A percentile compares a stretch with the other conserved stretches of the same genome.
Conservation (phyloP, 2,113 vertebrate genomes). For the Thunnus maccoyii region DNA sequence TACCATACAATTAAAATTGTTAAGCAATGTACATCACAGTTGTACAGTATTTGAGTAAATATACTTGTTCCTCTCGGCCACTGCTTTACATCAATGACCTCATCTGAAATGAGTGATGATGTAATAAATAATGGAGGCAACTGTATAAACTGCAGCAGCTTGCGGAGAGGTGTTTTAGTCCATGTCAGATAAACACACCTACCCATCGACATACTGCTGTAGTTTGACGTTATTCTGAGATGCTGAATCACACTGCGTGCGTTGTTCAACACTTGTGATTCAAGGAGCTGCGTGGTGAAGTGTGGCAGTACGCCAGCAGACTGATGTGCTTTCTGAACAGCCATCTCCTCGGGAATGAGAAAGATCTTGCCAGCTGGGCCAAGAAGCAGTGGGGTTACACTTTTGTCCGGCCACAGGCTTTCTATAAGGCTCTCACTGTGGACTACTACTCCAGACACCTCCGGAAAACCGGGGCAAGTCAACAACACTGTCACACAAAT, state of each 20-base stretch:
- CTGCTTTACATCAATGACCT: not conserved
- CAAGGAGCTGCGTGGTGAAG: slow-evolving; percentile 89
- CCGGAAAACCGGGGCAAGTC: slow-evolving; percentile 86
- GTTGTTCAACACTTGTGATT: slow-evolving; percentile 58
- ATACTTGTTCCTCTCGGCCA: not conserved
- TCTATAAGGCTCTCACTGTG: slow-evolving; percentile 84
- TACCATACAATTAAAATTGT: not conserved
- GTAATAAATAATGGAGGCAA: slow-evolving; percentile 32
- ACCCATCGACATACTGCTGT: slow-evolving; percentile 19
- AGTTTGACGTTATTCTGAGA: slow-evolving; percentile 54
- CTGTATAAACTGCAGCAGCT: slow-evolving; percentile 3
- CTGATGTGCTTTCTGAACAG: slow-evolving; percentile 90
- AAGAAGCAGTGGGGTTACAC: slow-evolving; percentile 82
- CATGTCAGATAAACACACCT: slow-evolving; percentile 6
- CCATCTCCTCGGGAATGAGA: slow-evolving; percentile 87
- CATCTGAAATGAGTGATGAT: slow-evolving; percentile 23
- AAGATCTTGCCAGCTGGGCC: slow-evolving; percentile 86
- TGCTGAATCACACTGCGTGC: slow-evolving; percentile 47
- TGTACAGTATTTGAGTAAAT: not conserved
- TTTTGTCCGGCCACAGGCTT: slow-evolving; percentile 75
- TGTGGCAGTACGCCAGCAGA: slow-evolving; percentile 85
- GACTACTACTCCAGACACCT: slow-evolving; percentile 87
- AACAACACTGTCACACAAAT: not conserved
- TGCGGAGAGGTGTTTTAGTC: slow-evolving; percentile 6
- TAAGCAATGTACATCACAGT: not conserved